phyloP scores from a whole-genome alignment of 2,113 vertebrate species.

The human region GRCh38 chr17:29978501-29979000 shows the following conservation, averaged over 20 bases:
- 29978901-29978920: neutral
- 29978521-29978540: neutral
- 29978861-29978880: neutral
- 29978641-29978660: conserved; percentile 17
- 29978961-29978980: neutral
- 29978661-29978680: neutral
- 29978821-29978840: neutral
- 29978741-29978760: conserved; percentile 3
- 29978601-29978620: neutral
- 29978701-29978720: neutral
- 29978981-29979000: neutral
- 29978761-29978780: neutral
- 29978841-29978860: neutral
- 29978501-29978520: neutral
- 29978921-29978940: neutral
- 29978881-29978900: conserved; percentile 22
- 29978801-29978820: conserved; percentile 19
- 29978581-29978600: neutral
- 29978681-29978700: neutral
- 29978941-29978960: no score
- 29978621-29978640: neutral
- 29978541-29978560: neutral
- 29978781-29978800: conserved; percentile 38
- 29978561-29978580: neutral
- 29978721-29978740: neutral